These are phyloP conservation scores for Botia almorhae DNA, from an alignment of 2,797 vertebrate species.

Conservation along the genomic window DNA sequence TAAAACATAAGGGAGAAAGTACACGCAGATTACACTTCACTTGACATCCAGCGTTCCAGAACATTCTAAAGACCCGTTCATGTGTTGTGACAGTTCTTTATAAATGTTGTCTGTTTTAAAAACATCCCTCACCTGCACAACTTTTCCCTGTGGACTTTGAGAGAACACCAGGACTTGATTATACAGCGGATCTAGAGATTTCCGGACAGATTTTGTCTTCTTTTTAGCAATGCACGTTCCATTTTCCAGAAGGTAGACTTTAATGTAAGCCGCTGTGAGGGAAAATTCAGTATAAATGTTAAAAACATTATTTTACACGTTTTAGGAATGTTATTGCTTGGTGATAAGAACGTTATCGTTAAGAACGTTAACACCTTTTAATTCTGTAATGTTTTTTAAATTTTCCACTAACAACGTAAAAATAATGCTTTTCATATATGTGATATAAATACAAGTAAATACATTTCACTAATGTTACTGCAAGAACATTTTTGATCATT, in stretches of 20 bases:
- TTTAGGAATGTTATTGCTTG: too few relatives aligned
- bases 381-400: too few relatives aligned
- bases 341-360: too few relatives aligned
- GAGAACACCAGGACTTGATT: slow-evolving; percentile 97
- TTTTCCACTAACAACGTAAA: too few relatives aligned
- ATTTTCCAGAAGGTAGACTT: slow-evolving; percentile 96
- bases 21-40: slow-evolving; percentile 13
- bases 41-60: not conserved
- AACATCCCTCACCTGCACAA: slow-evolving; percentile 87
- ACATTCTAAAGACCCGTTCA: not conserved
- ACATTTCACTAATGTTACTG: too few relatives aligned
- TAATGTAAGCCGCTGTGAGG: slow-evolving; percentile 93
- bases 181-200: slow-evolving; percentile 95
- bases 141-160: slow-evolving; percentile 94
- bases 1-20: slow-evolving; percentile 19
- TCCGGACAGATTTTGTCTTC: slow-evolving; percentile 96
- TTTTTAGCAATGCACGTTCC: slow-evolving; percentile 94
- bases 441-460: too few relatives aligned
- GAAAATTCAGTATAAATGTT: not conserved
- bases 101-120: slow-evolving; percentile 43
- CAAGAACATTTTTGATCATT: too few relatives aligned
- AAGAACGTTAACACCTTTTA: too few relatives aligned
- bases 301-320: too few relatives aligned
- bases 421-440: too few relatives aligned
- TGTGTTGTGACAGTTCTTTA: slow-evolving; percentile 44